Evolutionary conservation across 2,888 invertebrate genomes (phyloP), one percentile per base, ranked within the genome.

Genomic region (Melanotus villosus): DNA sequence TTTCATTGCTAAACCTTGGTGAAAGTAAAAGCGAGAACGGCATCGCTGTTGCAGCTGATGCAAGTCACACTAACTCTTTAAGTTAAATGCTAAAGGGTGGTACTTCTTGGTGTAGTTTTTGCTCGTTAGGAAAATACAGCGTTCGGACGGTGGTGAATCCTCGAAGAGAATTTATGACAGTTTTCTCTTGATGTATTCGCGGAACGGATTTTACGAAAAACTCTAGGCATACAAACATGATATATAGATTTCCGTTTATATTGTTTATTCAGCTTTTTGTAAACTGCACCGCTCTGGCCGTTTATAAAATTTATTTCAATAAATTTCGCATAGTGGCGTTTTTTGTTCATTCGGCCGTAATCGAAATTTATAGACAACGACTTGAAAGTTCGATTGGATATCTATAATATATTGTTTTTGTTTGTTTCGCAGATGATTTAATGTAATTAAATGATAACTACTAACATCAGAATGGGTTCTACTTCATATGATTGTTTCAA

Each of bases 211-310:
- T 21, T 14, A 36, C 7, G 34, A 43, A 59, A 43, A 59, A 18
- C 43, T 59, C 43, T 59, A 21, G 9, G 58, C 23, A 54, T 32
- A 54, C 54, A 54, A 54, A 54, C 2, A 16, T 30, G 54, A 54
- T 34, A 30, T 52, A 54, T 16, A 26, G 32, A 10, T 32, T 30
- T 34, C 7, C 32, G 30, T 30, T 32, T 54, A 34, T 18, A 23
- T 34, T 54, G 54, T 54, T 54, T 54, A 19, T 14, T n/a, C 16
- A 12, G 45, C 3, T 45, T 45, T 12, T 45, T 38, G 10, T n/a
- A 14, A 45, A 45, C 21, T 3, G 45, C 7, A 21, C 7, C 18
- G 18, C 45, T 6, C 1, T 1, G 18, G 19, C 21, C 16, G n/a
- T 3, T 18, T 21, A 12, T 9, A 16, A 45, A 45, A 21, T 38